Evolutionary conservation across 2,888 invertebrate genomes (phyloP).

Genomic region (Campoletis raptor): DNA sequence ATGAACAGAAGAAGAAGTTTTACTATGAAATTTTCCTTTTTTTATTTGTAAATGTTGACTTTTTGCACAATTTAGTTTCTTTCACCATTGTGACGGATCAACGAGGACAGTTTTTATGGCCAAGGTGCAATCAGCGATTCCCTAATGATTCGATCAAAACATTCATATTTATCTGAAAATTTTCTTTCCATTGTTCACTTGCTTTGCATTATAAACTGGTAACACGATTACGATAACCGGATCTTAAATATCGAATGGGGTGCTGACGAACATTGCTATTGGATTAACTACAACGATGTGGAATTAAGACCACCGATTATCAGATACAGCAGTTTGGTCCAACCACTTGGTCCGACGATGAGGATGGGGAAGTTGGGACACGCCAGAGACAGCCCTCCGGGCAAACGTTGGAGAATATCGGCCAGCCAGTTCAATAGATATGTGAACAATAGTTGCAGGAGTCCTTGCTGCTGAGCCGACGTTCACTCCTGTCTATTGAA

Average conservation of each 20-base stretch:
- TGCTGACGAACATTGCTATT: neutral
- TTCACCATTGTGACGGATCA: neutral
- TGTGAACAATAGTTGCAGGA: conserved; percentile 65
- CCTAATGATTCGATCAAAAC: neutral
- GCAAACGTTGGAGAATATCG: conserved; percentile 53
- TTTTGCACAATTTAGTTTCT: neutral
- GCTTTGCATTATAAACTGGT: conserved; percentile 2
- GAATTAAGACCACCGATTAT: conserved; percentile 40
- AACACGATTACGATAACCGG: conserved; percentile 1
- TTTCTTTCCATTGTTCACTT: neutral
- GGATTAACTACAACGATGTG: conserved; percentile 37
- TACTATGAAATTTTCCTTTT: neutral
- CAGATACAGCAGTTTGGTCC: conserved; percentile 32
- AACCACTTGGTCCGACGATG: conserved; percentile 15
- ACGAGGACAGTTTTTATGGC: neutral
- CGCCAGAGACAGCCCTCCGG: conserved; percentile 34
- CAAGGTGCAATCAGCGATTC: neutral
- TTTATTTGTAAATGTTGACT: neutral
- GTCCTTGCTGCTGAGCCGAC: conserved; percentile 50
- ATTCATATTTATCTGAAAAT: neutral
- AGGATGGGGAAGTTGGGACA: conserved; percentile 1
- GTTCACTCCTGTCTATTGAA: conserved; percentile 42
- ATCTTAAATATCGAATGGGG: conserved; percentile 4
- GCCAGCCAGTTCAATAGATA: conserved; percentile 64
- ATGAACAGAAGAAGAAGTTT: neutral